Base-by-base conservation (phyloP, 2,888 invertebrate genomes). In the Cordilura impudica region DNA sequence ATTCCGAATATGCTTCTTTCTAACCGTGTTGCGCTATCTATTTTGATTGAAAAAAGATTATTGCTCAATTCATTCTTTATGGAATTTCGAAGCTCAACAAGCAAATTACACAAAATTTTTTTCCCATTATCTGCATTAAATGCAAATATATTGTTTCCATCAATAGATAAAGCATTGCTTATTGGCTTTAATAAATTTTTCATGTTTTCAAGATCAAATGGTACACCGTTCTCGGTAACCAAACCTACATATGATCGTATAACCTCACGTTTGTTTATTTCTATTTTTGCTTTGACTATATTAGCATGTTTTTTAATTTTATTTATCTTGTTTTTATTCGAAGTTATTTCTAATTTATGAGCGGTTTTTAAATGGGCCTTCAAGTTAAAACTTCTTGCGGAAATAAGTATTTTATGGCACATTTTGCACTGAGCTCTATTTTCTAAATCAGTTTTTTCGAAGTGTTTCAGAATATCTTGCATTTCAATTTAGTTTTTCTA, bases 191-290 rank as follows among this genome's bases (percentile, higher is more conserved):
- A 26, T 2, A 53, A 16, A 16, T 53, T 53, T 53, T 19, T 6
- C 16, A 53, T 26, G 4, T 29, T 53, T 5, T 14, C 7, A 29
- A 53, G 2, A 16, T 53, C 53, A 16, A 53, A 53, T 6, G 26
- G 53, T 6, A 53, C 14, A 7, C 53, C 53, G 10, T 53, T 53
- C 4, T 53, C 53, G 0, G 29, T 56, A 2, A 56, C 56, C 4
- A 56, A 56, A 12, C 56, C 56, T 14, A 35, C 19, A 19, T 19
- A 56, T 12, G 56, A 56, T 56, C 35, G 26, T 4, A 56, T 56
- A 18, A 56, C 16, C 16, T 56, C 56, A 19, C 4, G 12, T 53
- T 53, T 53, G 10, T 31, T 31, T 4, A 31, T 31, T 31, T 31
- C 6, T 7, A 31, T 31, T 31, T 31, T 31, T 8, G 31, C 31